These are phyloP conservation scores for Phoenicopterus ruber DNA, from an alignment of 2,113 vertebrate genomes.

Conservation along the genomic window DNA sequence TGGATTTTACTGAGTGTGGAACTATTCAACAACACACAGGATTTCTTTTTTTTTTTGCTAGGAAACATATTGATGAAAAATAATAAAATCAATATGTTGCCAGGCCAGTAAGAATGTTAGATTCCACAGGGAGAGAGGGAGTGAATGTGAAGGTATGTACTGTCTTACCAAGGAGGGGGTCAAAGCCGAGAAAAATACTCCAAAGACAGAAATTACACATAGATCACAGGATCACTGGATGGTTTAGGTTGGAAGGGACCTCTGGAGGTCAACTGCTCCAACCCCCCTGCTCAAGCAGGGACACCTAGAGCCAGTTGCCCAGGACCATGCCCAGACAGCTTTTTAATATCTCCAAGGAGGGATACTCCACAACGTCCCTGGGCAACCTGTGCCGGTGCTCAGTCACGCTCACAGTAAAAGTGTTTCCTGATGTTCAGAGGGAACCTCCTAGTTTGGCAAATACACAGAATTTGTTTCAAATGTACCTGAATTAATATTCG, in stretches of 20 bases:
- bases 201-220: not conserved
- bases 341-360: not conserved
- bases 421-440: not conserved
- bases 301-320: not conserved
- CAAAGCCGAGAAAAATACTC: not conserved
- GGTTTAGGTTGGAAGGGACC: not conserved
- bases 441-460: too few species aligned
- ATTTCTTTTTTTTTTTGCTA: not conserved
- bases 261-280: not conserved
- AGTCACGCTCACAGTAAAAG: too few species aligned
- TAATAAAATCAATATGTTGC: not conserved
- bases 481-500: not conserved
- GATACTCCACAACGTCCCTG: not conserved
- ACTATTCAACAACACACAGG: not conserved
- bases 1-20: not conserved
- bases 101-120: not conserved
- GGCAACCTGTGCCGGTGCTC: not conserved
- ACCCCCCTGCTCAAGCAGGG: not conserved
- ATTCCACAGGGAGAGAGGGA: not conserved
- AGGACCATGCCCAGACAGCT: not conserved
- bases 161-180: not conserved
- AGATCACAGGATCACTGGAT: not conserved
- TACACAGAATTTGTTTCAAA: too few species aligned
- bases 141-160: not conserved
- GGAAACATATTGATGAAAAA: not conserved